Base-by-base conservation (phyloP, 2,888 invertebrate genomes). In the Xestobium rufovillosum region DNA sequence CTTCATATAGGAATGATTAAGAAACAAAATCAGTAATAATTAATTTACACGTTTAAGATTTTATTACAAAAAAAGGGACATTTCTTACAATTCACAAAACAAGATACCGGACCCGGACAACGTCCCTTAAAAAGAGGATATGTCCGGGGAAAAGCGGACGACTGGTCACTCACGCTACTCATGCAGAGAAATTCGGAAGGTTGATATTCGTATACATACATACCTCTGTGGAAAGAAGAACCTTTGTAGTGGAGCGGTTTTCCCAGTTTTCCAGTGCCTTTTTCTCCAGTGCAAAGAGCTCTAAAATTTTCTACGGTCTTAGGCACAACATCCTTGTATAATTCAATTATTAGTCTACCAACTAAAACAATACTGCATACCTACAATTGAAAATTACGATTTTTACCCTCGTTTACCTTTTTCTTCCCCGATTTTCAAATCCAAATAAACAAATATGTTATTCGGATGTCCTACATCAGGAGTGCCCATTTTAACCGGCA, bases 241-340 rank as follows among this genome's bases (percentile, higher is more conserved):
- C 85, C 87, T 64, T 88, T 88, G 61, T 83, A 96, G 64, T 87
- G 85, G 28, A 97, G 69, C 3, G 80, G 80, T 56, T 82, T 83
- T 2, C 80, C 80, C 49, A 67, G 55, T 12, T 53, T 55, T 0
- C 89, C 87, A 45, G 75, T 58, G 2, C 92, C 91, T 45, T 74
- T 80, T 65, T 95, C 91, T 2, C 94, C 94, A 0, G 94, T 94
- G 60, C 96, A 96, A 1, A 97, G 66, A 2, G 82, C 80, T 47
- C 91, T 73, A 61, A 95, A 95, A 67, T 96, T 95, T 65, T 94
- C 92, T 29, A 81, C 85, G 3, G 92, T 88, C 59, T 75, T 81
- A 14, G 95, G 94, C 41, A 85, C 87, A 34, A 81, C 67, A 68
- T 92, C 79, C 56, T 78, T 80, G 61, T 81, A 84, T 38, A 96